Conservation (phyloP, 2,888 invertebrate genomes). For the Amiota communis region DNA sequence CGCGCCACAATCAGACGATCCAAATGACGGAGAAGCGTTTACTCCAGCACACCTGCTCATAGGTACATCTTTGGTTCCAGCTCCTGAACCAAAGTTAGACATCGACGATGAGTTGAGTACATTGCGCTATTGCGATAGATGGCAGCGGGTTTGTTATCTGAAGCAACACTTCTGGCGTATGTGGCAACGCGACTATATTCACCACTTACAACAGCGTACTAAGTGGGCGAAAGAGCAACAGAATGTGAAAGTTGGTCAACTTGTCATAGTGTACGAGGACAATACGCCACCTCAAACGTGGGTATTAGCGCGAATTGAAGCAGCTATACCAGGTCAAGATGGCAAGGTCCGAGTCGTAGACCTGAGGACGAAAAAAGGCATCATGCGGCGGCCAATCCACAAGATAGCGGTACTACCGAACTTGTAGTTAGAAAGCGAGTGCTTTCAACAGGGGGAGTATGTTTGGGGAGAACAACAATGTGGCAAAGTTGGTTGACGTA, state of each 20-base stretch:
- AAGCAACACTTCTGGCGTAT: too few species aligned
- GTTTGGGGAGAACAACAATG: conserved; percentile 7
- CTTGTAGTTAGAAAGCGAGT: conserved; percentile 1
- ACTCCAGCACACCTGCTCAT: neutral
- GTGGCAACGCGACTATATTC: conserved; percentile 18
- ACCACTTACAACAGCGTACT: too few species aligned
- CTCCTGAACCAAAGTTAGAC: neutral
- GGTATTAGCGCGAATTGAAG: conserved; percentile 25
- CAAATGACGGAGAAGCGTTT: too few species aligned
- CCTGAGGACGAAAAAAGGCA: conserved; percentile 33
- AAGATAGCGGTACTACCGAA: conserved; percentile 34
- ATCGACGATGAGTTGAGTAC: neutral
- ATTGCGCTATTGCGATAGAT: neutral
- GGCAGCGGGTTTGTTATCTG: neutral
- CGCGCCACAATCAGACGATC: neutral
- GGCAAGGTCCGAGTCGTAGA: conserved; percentile 39
- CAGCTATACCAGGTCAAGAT: conserved; percentile 22
- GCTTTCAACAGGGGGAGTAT: conserved; percentile 26
- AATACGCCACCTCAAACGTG: conserved; percentile 42
- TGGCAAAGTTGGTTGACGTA: too few species aligned
- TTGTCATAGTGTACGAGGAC: conserved; percentile 43
- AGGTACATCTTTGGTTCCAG: neutral
- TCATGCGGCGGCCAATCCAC: conserved; percentile 26
- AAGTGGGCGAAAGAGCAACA: too few species aligned
- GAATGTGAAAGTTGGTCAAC: conserved; percentile 23